A percentile compares a stretch with the other conserved stretches of the same genome.
phyloP scores from a whole-genome alignment of 2,888 invertebrate species.

The Epistrophella euchroma region DNA sequence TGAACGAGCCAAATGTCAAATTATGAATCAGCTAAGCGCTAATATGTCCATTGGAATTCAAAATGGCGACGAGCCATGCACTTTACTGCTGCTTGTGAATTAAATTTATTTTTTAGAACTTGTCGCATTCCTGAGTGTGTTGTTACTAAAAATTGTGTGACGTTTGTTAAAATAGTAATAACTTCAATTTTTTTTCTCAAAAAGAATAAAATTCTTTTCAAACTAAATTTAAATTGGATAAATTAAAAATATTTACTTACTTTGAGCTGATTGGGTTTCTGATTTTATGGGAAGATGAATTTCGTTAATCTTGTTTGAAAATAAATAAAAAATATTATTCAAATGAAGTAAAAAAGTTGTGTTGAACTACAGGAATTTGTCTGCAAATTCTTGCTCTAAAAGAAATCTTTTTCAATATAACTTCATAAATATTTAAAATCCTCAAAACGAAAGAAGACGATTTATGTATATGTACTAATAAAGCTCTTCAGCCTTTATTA shows the following conservation, averaged over 20 bases:
- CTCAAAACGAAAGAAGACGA: background rate
- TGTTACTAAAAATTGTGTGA: constrained; percentile 61
- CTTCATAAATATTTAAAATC: background rate
- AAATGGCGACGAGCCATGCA: constrained; percentile 57
- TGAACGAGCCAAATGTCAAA: background rate
- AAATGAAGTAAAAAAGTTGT: background rate
- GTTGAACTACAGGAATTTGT: background rate
- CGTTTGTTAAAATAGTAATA: constrained; percentile 52
- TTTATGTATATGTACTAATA: constrained; percentile 1
- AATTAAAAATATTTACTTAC: constrained; percentile 6
- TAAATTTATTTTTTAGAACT: constrained; percentile 63
- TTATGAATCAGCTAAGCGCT: constrained; percentile 17
- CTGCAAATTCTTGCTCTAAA: constrained; percentile 7
- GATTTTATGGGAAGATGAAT: background rate
- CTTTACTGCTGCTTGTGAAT: constrained; percentile 49
- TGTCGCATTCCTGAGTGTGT: constrained; percentile 65
- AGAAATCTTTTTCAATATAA: background rate
- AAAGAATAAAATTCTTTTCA: constrained; percentile 5
- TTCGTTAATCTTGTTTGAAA: background rate
- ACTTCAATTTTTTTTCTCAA: constrained; percentile 17
- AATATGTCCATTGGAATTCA: constrained; percentile 57
- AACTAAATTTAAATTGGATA: background rate
- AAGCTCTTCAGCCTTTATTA: constrained; percentile 49
- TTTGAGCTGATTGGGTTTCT: background rate
- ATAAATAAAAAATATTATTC: background rate